Conservation (phyloP, 2,888 invertebrate species). For the Tipula unca region DNA sequence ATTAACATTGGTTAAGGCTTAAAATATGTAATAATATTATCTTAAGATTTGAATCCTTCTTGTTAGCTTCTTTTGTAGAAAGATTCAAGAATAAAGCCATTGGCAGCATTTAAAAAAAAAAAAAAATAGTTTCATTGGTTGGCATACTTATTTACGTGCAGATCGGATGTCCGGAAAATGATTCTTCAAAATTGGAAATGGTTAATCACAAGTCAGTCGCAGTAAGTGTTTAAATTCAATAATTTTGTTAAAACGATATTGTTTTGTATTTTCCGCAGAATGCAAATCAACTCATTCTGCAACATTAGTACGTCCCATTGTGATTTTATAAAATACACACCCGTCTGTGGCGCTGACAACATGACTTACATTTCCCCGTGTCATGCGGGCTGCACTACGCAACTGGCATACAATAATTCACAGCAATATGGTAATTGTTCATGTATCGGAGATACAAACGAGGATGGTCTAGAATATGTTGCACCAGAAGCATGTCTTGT, state of each 20-base stretch:
- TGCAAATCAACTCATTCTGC: too few relatives aligned
- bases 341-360: constrained; percentile 51
- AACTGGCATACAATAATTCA: constrained; percentile 38
- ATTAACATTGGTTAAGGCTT: too few relatives aligned
- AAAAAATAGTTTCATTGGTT: neutral
- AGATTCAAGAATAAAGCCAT: too few relatives aligned
- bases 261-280: too few relatives aligned
- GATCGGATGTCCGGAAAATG: neutral
- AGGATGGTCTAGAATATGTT: constrained; percentile 33
- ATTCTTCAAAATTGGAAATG: neutral
- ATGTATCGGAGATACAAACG: constrained; percentile 36
- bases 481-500: constrained; percentile 48
- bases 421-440: too few relatives aligned
- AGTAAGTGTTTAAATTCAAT: too few relatives aligned
- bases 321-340: constrained; percentile 55
- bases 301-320: constrained; percentile 46
- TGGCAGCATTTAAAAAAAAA: too few relatives aligned
- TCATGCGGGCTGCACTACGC: constrained; percentile 55
- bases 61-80: too few relatives aligned
- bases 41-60: too few relatives aligned
- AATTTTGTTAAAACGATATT: too few relatives aligned
- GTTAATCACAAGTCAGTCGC: neutral
- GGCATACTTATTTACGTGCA: neutral
- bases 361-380: constrained; percentile 57
- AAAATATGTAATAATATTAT: too few relatives aligned